Evolutionary conservation across 53 echinoderm and acorn worm species (phyloP).

Genomic region (Crossaster papposus): DNA sequence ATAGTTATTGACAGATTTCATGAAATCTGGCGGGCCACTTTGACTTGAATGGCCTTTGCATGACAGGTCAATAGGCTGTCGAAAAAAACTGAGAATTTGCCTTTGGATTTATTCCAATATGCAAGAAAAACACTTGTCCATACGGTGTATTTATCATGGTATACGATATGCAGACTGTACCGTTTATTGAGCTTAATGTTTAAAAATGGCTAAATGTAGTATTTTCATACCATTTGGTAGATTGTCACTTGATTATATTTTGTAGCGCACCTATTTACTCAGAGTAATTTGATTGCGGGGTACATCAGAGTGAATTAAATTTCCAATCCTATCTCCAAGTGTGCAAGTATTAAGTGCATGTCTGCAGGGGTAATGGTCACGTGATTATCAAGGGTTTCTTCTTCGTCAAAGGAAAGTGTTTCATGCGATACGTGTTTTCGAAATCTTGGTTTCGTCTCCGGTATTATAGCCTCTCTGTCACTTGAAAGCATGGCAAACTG

Average conservation of each 20-base stretch:
- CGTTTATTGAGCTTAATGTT: no score
- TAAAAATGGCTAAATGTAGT: background rate
- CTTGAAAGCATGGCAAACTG: no score
- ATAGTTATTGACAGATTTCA: background rate
- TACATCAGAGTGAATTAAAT: slow-evolving; percentile 10
- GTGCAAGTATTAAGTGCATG: background rate
- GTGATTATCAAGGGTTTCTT: background rate
- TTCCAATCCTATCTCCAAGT: background rate
- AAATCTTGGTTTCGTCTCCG: no score
- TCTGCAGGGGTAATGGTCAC: background rate
- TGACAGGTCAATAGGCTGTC: background rate
- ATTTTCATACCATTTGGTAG: background rate
- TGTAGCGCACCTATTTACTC: background rate
- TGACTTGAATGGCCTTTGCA: background rate
- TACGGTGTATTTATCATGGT: background rate
- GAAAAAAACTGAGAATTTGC: background rate
- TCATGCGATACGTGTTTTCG: background rate
- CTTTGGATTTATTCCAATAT: background rate
- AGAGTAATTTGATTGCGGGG: background rate
- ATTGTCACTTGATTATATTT: background rate
- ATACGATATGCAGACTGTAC: no score
- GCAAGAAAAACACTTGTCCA: background rate
- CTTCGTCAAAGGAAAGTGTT: background rate
- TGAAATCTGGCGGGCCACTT: background rate
- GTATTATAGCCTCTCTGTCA: no score